Conservation (phyloP, 2,113 vertebrate species). For the Caloenas nicobarica region DNA sequence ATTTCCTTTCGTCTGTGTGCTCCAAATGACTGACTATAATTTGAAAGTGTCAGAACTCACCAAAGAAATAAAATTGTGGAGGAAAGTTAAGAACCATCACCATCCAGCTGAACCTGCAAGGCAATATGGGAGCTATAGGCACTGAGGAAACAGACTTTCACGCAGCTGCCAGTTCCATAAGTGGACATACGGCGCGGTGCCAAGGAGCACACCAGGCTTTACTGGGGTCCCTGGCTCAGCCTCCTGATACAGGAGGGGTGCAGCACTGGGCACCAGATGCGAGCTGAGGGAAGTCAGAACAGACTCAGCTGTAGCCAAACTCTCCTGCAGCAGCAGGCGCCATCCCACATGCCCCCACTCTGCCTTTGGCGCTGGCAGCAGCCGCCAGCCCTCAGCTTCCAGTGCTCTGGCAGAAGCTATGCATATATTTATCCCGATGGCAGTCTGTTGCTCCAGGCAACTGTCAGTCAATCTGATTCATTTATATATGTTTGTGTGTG, state of each 20-base stretch:
- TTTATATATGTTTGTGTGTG: not conserved
- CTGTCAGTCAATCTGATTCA: not conserved
- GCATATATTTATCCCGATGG: not conserved
- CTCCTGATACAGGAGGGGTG: not conserved
- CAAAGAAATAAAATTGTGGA: not conserved
- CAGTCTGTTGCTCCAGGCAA: not conserved
- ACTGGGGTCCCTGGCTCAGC: not conserved
- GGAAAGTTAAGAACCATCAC: not conserved
- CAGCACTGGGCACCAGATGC: not conserved
- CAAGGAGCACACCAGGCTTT: not conserved
- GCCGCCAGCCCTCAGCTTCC: not conserved
- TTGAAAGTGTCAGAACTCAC: constrained; percentile 2
- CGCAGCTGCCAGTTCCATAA: not conserved
- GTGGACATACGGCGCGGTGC: rapidly evolving
- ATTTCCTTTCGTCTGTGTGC: constrained; percentile 22
- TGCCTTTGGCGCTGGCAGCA: not conserved
- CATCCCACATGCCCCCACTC: not conserved
- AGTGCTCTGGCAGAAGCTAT: not conserved
- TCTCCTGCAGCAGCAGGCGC: not conserved
- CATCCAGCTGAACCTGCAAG: not conserved
- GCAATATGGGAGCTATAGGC: not conserved
- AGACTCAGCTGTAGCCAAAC: not conserved
- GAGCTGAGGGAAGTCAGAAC: not conserved
- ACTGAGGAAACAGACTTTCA: not conserved
- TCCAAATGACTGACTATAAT: constrained; percentile 19